These are phyloP conservation scores for Cyclopterus lumpus DNA, from an alignment of 2,797 vertebrate species.

Conservation along the genomic window DNA sequence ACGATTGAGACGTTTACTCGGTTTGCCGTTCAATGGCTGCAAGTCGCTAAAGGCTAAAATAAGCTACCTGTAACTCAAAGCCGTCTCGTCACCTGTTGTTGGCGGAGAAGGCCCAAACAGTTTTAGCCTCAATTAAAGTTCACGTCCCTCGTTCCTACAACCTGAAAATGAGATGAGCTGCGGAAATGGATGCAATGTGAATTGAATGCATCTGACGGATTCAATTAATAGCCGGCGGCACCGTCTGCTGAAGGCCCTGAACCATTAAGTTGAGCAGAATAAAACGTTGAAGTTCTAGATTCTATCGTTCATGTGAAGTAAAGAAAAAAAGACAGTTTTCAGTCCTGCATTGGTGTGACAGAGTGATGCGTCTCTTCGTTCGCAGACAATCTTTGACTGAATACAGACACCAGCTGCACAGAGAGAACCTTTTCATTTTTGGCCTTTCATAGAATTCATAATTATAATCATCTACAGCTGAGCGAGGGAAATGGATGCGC, in stretches of 20 bases:
- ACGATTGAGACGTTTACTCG: neutral
- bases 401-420: neutral
- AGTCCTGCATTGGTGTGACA: neutral
- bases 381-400: neutral
- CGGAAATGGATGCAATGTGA: neutral
- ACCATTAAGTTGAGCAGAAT: neutral
- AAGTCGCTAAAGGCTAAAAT: neutral
- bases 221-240: neutral
- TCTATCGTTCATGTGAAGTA: neutral
- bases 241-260: neutral
- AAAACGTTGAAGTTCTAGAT: neutral
- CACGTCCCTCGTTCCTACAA: neutral
- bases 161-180: neutral
- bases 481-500: neutral
- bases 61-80: neutral
- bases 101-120: neutral
- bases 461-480: neutral
- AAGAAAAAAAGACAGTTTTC: neutral
- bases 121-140: neutral
- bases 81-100: neutral
- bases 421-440: neutral
- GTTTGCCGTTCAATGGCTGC: neutral
- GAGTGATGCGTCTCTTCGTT: neutral
- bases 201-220: neutral
- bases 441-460: neutral